Percentiles rank a stretch among this genome's conserved stretches.
Conservation (phyloP, 2,888 invertebrate genomes). For the Lochmaea capreae region DNA sequence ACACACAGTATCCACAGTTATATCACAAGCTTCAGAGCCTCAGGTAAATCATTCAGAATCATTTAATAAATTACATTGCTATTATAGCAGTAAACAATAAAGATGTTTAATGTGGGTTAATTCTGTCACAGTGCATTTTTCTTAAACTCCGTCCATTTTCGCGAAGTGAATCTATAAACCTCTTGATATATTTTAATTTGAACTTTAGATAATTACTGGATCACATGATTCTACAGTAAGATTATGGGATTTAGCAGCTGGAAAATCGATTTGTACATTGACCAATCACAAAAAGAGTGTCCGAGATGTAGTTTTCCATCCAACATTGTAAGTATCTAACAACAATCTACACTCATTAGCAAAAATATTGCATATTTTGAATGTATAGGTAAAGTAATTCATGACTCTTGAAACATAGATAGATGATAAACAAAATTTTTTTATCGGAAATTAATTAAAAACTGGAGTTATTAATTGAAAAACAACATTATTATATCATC, state of each 20-base stretch:
- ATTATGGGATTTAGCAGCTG: conserved; percentile 97
- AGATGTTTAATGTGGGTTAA: too few relatives aligned
- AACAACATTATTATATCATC: too few relatives aligned
- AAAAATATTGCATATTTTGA: too few relatives aligned
- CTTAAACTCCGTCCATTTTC: too few relatives aligned
- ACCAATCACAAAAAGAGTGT: conserved; percentile 99
- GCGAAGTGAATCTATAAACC: too few relatives aligned
- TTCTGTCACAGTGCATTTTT: too few relatives aligned
- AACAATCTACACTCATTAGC: neutral
- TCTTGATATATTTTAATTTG: neutral
- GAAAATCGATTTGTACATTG: conserved; percentile 91
- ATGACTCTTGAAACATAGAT: too few relatives aligned
- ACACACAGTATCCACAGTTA: conserved; percentile 95
- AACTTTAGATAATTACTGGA: conserved; percentile 78
- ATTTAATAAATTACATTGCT: neutral
- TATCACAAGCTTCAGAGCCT: conserved; percentile 93
- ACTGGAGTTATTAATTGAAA: too few relatives aligned
- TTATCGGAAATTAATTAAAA: too few relatives aligned
- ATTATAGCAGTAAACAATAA: too few relatives aligned
- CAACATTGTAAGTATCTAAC: conserved; percentile 69
- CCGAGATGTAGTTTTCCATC: conserved; percentile 81
- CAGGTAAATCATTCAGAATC: conserved; percentile 62
- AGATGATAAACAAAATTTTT: too few relatives aligned
- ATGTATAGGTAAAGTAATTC: too few relatives aligned
- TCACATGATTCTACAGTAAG: conserved; percentile 97